phyloP scores from a whole-genome alignment of 92 coral and sea anemone genomes.

The Heteractis magnifica region DNA sequence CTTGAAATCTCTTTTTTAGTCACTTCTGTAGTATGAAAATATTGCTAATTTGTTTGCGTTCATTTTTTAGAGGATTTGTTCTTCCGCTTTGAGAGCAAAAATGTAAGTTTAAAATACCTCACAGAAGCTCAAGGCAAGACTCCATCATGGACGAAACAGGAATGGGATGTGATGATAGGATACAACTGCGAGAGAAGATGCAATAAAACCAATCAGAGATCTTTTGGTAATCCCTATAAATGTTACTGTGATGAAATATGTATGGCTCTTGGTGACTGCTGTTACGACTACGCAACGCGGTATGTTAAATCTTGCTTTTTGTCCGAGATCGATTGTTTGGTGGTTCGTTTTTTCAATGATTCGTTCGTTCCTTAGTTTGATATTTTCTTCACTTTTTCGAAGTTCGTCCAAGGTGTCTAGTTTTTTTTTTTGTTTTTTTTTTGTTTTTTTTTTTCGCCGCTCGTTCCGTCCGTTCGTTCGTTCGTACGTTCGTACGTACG shows the following conservation, averaged over 20 bases:
- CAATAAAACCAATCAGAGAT: not conserved
- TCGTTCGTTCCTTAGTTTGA: not conserved
- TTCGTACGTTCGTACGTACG: not conserved
- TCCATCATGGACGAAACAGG: not conserved
- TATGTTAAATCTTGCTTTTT: not conserved
- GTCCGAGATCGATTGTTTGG: too few species aligned
- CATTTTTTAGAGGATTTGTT: not conserved
- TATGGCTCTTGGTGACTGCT: conserved; percentile 18
- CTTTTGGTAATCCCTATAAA: not conserved
- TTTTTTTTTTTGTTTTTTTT: not conserved
- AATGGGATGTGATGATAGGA: not conserved
- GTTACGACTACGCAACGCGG: conserved; percentile 1
- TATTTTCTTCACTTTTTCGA: too few species aligned
- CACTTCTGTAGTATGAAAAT: too few species aligned
- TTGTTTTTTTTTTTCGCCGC: too few species aligned
- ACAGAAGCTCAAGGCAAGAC: not conserved
- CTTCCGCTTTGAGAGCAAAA: not conserved
- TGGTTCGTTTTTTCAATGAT: too few species aligned
- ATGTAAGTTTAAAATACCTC: not conserved
- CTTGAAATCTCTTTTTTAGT: too few species aligned
- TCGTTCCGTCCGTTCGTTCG: not conserved
- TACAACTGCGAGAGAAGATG: not conserved
- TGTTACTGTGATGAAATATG: conserved; percentile 16
- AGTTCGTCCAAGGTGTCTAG: too few species aligned
- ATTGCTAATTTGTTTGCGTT: not conserved